Evolutionary conservation across 1,140 invertebrate genomes (phyloP), one percentile per base, ranked within the genome.

Genomic region (Sinonovacula constricta): DNA sequence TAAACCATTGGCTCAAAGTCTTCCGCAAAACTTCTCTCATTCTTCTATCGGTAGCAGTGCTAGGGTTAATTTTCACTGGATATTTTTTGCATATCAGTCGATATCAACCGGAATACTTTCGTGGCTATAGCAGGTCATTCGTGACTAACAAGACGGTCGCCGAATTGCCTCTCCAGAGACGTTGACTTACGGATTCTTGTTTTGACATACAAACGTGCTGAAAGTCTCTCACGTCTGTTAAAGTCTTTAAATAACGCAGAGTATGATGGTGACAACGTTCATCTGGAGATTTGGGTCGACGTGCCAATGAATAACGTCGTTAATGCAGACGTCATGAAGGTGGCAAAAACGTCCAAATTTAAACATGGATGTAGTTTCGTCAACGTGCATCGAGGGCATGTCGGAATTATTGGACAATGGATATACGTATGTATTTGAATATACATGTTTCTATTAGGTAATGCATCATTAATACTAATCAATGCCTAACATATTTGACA

Each of bases 231-330:
- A 34, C 3, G 62, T 22, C 31, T 65, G 3, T 28, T 65, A 22
- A 65, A 65, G 2, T 65, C 62, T 5, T 15, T 69, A 22, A 53
- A 51, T 54, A 31, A 33, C 30, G 66, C 66, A 5, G 15, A 53
- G 7, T 69, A 51, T 54, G 45, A 28, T 12, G 26, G 28, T 53
- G 66, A 69, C 30, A 53, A 24, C 15, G 34, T 69, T 31, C 18
- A 30, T 18, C 45, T 69, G 5, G 51, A 69, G 24, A 28, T 69
- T 54, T 69, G 66, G 66, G 56, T 69, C 18, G 66, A 69, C 30
- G 30, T 2, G 15, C 56, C 66, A 30, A 28, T 5, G 26, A 4
- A 53, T 1, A 51, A 51, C 10, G 31, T 22, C 7, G 15, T 26
- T 15, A 39, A 39, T 66, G 7, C 0, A 22, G 0, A 22, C 3